phyloP scores from a whole-genome alignment of 2,113 vertebrate species.

The Brachirus orientalis region DNA sequence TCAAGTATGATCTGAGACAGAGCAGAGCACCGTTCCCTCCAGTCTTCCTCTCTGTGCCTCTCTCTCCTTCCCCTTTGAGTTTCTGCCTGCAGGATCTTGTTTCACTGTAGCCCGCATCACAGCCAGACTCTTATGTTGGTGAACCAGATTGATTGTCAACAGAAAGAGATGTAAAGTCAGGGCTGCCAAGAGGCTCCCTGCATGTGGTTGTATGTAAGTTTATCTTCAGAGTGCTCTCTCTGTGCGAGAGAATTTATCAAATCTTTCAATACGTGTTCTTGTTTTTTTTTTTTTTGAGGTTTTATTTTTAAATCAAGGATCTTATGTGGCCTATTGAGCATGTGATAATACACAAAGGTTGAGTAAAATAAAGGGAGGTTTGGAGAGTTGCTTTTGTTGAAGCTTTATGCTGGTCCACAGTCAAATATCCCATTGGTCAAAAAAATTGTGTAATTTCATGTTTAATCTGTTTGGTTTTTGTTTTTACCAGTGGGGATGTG shows the following conservation, averaged over 20 bases:
- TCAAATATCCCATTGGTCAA: not conserved
- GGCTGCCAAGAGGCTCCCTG: constrained; percentile 41
- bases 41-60: constrained; percentile 29
- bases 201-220: constrained; percentile 26
- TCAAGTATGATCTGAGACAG: constrained; percentile 67
- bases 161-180: constrained; percentile 56
- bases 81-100: constrained; percentile 64
- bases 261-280: constrained; percentile 30
- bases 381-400: not conserved
- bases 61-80: constrained; percentile 44
- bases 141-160: constrained; percentile 71
- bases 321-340: constrained; percentile 10
- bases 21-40: constrained; percentile 33
- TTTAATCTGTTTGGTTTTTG: too few species aligned
- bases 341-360: too few species aligned
- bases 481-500: too few species aligned
- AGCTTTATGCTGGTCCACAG: not conserved
- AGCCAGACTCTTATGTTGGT: constrained; percentile 61
- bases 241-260: constrained; percentile 39
- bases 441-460: too few species aligned
- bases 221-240: constrained; percentile 6
- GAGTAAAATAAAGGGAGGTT: too few species aligned
- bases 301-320: constrained; percentile 27
- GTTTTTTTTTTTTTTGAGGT: constrained; percentile 35
- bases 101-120: constrained; percentile 68